Conservation (phyloP, 2,113 vertebrate species). For the Vidua chalybeata region DNA sequence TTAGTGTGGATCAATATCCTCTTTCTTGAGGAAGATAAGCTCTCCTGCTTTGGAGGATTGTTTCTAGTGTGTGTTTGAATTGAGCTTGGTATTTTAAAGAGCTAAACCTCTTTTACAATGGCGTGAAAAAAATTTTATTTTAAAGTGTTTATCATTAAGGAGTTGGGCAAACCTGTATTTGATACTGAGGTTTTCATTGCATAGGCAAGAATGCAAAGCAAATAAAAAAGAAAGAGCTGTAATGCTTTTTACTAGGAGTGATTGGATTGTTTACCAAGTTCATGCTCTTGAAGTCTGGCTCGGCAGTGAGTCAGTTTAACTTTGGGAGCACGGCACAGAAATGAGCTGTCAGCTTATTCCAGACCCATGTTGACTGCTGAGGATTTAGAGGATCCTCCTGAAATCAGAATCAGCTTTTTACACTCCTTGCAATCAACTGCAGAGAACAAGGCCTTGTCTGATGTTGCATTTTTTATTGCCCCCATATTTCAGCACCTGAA, state of each 20-base stretch:
- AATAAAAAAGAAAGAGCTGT: not conserved
- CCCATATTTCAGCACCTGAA: not conserved
- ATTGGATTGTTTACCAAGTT: slow-evolving; percentile 11
- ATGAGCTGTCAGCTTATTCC: not conserved
- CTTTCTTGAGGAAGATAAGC: not conserved
- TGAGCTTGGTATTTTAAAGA: not conserved
- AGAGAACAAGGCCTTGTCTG: not conserved
- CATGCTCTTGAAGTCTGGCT: not conserved
- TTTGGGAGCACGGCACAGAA: not conserved
- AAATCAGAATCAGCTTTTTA: not conserved
- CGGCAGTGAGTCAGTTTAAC: not conserved
- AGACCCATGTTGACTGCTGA: not conserved
- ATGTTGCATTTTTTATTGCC: not conserved
- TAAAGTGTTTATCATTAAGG: not conserved
- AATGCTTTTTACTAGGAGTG: not conserved
- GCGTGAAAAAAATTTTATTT: not conserved
- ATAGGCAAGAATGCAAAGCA: not conserved
- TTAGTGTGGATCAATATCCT: not conserved
- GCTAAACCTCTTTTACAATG: not conserved
- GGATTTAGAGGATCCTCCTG: not conserved
- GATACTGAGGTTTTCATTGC: not conserved
- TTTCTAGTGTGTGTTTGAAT: not conserved
- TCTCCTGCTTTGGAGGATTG: not conserved
- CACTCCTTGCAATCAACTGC: not conserved
- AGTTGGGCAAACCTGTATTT: not conserved